phyloP scores from a whole-genome alignment of 1,140 invertebrate species.

The Dryas iulia region DNA sequence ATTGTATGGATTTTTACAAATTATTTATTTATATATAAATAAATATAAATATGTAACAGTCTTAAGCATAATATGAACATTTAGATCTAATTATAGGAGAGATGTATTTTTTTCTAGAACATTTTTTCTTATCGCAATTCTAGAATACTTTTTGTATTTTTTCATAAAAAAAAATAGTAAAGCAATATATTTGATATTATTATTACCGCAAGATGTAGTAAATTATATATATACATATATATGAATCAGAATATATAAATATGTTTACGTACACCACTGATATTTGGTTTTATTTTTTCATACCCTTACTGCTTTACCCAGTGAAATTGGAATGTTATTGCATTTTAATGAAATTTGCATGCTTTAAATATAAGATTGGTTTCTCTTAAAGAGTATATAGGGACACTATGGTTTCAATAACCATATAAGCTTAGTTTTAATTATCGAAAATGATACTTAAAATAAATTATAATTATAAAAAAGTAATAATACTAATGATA shows the following conservation, averaged over 20 bases:
- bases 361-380: no score
- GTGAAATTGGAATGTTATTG: no score
- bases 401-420: no score
- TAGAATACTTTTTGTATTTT: constrained; percentile 79
- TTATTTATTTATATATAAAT: constrained; percentile 37
- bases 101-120: constrained; percentile 74
- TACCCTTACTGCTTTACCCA: not conserved
- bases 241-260: constrained; percentile 74
- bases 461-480: no score
- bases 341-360: no score
- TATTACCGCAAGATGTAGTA: constrained; percentile 62
- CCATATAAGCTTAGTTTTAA: no score
- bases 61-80: constrained; percentile 74
- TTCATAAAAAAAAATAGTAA: constrained; percentile 63
- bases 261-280: constrained; percentile 71
- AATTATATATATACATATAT: constrained; percentile 57
- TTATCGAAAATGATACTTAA: no score
- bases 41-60: constrained; percentile 39
- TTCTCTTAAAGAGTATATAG: no score
- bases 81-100: constrained; percentile 55
- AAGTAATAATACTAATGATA: no score
- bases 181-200: constrained; percentile 78
- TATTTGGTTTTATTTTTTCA: constrained; percentile 48
- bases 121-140: constrained; percentile 66
- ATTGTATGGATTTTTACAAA: not conserved